phyloP scores from a whole-genome alignment of 2,113 vertebrate species.

The Lathamus discolor region DNA sequence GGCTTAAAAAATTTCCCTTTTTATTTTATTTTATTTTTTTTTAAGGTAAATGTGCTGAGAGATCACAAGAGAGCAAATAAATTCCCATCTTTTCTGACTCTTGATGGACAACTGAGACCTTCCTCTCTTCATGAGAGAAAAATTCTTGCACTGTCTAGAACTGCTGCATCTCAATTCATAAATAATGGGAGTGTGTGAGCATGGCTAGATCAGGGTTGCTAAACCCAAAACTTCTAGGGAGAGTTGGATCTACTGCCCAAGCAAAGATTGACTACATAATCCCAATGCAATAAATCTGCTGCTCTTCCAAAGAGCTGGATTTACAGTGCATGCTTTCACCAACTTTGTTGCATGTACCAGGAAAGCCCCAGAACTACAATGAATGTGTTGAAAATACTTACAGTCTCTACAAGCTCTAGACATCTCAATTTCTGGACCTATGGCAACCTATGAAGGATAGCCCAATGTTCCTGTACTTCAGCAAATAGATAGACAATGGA shows the following conservation, averaged over 20 bases:
- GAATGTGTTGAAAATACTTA: background rate
- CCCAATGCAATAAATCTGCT: background rate
- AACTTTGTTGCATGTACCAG: background rate
- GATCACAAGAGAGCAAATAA: background rate
- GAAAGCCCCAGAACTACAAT: background rate
- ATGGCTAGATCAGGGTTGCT: background rate
- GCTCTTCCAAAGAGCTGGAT: background rate
- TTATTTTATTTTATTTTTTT: background rate
- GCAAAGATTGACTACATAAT: background rate
- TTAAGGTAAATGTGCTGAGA: background rate
- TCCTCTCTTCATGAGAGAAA: background rate
- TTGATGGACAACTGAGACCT: background rate
- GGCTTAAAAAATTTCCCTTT: background rate
- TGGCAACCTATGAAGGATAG: background rate
- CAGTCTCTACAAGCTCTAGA: background rate
- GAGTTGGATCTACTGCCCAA: background rate
- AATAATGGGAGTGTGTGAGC: fast-evolving
- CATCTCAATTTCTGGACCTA: background rate
- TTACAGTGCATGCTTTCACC: background rate
- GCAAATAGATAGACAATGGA: background rate
- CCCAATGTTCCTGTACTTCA: background rate
- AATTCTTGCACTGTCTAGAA: background rate
- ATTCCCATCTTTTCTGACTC: background rate
- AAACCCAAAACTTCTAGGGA: background rate
- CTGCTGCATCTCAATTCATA: background rate